Base-by-base conservation (phyloP, 2,888 invertebrate genomes). In the Limenitis camilla region DNA sequence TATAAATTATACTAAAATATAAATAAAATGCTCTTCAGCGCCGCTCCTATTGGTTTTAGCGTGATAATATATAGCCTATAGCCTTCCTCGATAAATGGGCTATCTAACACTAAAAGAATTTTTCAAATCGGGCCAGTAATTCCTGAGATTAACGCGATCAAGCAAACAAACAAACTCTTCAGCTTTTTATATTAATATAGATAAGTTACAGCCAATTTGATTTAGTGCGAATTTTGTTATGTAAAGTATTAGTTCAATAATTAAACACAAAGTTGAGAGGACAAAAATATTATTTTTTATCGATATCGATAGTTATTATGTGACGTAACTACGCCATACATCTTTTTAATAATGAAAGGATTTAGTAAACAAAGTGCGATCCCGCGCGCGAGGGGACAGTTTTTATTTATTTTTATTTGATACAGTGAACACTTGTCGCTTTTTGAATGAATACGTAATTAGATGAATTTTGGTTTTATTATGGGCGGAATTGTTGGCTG, bases 301-400 rank as follows among this genome's bases (percentile, higher is more conserved):
- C 77, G 74, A 74, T 71, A 61, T 69, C 67, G 61, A 53, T 53
- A 52, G 8, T 32, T 10, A 38, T 11, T 28, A n/a, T 49, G 60
- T 49, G 39, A 62, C 81, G 61, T 61, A 82, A 72, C 79, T 81
- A 72, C 5, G 68, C 61, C 57, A 69, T 75, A 72, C 72, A 74
- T 78, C 78, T 79, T 81, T 81, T 85, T 82, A 83, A 83, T 85
- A 85, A 86, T 86, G 76, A 70, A 84, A 76, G 83, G 80, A 78
- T 84, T 86, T 76, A 61, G 72, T 72, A 74, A 78, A 76, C 79
- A 76, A 68, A 77, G 71, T 72, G 69, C 68, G 65, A 68, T 66
- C 61, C 61, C 59, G 64, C 63, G 29, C 19, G 54, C 52, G 58
- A 56, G 61, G 56, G 27, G 56, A 58, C 56, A 59, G 60, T 55